A percentile compares a stretch with the other conserved stretches of the same genome.
phyloP scores from a whole-genome alignment of 2,113 vertebrate species.

The Castor canadensis region DNA sequence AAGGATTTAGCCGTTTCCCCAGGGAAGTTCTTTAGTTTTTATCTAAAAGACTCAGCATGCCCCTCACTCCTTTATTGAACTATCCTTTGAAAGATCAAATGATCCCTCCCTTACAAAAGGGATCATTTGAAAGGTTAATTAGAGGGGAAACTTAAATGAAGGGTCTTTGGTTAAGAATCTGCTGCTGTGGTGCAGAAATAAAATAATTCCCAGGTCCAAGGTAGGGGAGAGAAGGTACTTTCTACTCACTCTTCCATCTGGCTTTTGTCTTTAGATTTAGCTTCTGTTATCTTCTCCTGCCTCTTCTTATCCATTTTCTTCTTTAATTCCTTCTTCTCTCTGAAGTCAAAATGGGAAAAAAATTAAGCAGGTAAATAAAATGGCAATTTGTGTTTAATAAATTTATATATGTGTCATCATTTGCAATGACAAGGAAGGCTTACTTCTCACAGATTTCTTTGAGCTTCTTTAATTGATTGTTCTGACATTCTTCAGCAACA shows the following conservation, averaged over 20 bases:
- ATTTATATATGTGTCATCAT: background rate
- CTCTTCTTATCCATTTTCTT: slow-evolving; percentile 99
- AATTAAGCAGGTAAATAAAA: background rate
- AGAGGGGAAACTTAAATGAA: background rate
- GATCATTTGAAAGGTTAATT: background rate
- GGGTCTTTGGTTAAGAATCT: background rate
- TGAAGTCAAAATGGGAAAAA: slow-evolving; percentile 70
- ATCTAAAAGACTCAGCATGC: background rate
- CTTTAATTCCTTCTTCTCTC: slow-evolving; percentile 98
- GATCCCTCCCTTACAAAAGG: background rate
- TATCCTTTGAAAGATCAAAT: background rate
- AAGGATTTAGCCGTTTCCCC: background rate
- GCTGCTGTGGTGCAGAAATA: background rate
- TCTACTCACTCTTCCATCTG: slow-evolving; percentile 95
- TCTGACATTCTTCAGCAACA: slow-evolving; percentile 97
- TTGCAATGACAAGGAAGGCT: slow-evolving; percentile 69
- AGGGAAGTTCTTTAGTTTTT: background rate
- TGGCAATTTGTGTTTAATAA: background rate
- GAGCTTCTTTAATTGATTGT: slow-evolving; percentile 94
- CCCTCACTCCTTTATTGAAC: background rate
- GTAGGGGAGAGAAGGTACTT: background rate
- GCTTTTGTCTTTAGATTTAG: slow-evolving; percentile 96
- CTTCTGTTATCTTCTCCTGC: slow-evolving; percentile 96
- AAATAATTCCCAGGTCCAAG: background rate
- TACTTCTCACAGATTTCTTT: slow-evolving; percentile 97